Evolutionary conservation across 2,113 vertebrate genomes (phyloP).

Genomic region (Corythornis vintsioides): DNA sequence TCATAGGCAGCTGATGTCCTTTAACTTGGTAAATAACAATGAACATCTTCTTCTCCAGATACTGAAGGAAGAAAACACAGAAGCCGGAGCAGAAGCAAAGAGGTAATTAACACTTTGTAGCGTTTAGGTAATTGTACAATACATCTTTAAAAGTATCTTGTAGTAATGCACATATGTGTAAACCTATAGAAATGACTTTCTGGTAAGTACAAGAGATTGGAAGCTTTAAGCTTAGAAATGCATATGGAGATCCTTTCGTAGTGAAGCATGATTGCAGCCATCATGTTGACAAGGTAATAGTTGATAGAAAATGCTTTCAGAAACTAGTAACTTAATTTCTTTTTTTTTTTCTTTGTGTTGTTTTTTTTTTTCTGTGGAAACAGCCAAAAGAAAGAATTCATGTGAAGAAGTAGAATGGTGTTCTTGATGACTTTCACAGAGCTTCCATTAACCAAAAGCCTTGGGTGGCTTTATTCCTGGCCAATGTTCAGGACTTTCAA

Average conservation of each 20-base stretch:
- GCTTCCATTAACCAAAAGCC: slow-evolving; percentile 80
- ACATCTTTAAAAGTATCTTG: slow-evolving; percentile 72
- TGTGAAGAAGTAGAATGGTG: slow-evolving; percentile 77
- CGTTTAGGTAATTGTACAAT: slow-evolving; percentile 80
- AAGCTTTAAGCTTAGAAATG: slow-evolving; percentile 72
- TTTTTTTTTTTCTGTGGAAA: slow-evolving; percentile 56
- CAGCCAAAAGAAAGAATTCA: slow-evolving; percentile 73
- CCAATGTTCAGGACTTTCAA: slow-evolving; percentile 53
- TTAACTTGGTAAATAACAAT: neutral
- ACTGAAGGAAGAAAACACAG: slow-evolving; percentile 87
- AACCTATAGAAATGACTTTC: slow-evolving; percentile 66
- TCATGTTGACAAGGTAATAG: slow-evolving; percentile 79
- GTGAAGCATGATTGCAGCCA: slow-evolving; percentile 81
- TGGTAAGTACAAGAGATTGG: slow-evolving; percentile 90
- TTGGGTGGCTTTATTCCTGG: slow-evolving; percentile 59
- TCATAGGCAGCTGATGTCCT: neutral
- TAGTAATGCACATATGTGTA: slow-evolving; percentile 74
- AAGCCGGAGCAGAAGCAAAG: slow-evolving; percentile 99
- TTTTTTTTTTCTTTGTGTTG: neutral
- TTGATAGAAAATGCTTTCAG: slow-evolving; percentile 72
- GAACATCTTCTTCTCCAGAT: slow-evolving; percentile 63
- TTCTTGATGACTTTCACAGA: slow-evolving; percentile 79
- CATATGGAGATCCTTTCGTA: slow-evolving; percentile 71
- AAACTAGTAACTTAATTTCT: slow-evolving; percentile 70
- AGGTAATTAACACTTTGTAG: slow-evolving; percentile 95